Conservation (phyloP, 37 sponge, comb jelly and placozoan genomes). For the Crambe crambe region DNA sequence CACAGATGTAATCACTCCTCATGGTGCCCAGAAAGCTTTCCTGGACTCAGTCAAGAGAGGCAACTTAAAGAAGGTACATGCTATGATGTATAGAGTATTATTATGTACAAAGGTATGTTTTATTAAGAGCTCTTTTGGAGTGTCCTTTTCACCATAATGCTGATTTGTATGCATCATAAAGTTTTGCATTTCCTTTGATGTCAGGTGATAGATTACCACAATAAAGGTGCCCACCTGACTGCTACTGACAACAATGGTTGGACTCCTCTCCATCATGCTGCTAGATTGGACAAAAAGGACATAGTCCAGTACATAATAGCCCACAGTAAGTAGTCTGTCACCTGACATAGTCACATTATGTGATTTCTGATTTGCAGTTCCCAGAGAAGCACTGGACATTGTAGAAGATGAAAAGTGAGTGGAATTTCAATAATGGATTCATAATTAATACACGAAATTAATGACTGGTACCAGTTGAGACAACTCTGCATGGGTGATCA, state of each 20-base stretch:
- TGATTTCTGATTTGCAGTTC: slow-evolving; percentile 31
- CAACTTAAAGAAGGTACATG: slow-evolving; percentile 14
- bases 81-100: no score
- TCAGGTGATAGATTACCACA: slow-evolving; percentile 36
- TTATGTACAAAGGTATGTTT: no score
- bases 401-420: slow-evolving; percentile 65
- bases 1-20: background rate
- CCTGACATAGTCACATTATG: no score
- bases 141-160: no score
- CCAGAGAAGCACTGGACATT: slow-evolving; percentile 51
- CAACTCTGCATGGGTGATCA: background rate
- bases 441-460: background rate
- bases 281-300: slow-evolving; percentile 72
- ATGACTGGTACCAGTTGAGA: background rate
- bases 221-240: slow-evolving; percentile 60
- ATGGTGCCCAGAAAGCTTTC: slow-evolving; percentile 41
- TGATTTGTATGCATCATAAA: no score
- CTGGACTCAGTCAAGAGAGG: slow-evolving; percentile 78
- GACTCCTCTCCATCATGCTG: slow-evolving; percentile 85
- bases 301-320: slow-evolving; percentile 44
- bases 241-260: slow-evolving; percentile 65
- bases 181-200: no score
- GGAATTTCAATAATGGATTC: background rate
- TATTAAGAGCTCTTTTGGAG: no score
- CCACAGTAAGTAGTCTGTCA: slow-evolving; percentile 12